Percentiles rank a stretch among this genome's conserved stretches.
phyloP scores from a whole-genome alignment of 2,888 invertebrate genomes.

The Drosophila ustulata region DNA sequence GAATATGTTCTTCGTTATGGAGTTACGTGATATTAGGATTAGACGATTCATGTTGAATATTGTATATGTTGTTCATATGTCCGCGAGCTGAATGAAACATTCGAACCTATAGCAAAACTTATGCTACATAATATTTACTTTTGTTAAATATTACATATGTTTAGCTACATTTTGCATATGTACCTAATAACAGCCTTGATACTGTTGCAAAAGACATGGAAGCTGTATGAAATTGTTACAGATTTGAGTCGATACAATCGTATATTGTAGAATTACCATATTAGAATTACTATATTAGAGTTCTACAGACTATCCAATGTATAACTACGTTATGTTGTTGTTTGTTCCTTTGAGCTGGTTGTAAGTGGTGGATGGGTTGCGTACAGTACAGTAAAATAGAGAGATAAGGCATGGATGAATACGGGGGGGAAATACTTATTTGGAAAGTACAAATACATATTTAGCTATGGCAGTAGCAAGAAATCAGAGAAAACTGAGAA shows the following conservation, averaged over 20 bases:
- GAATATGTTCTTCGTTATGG: slow-evolving; percentile 26
- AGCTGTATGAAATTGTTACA: slow-evolving; percentile 76
- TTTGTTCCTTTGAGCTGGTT: slow-evolving; percentile 16
- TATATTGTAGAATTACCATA: slow-evolving; percentile 20
- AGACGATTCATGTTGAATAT: not conserved
- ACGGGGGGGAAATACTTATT: slow-evolving; percentile 50
- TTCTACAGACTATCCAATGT: slow-evolving; percentile 23
- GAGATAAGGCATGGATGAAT: slow-evolving; percentile 14
- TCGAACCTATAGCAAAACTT: slow-evolving; percentile 42
- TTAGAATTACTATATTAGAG: slow-evolving; percentile 8
- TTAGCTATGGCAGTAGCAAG: slow-evolving; percentile 75
- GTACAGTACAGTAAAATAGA: not conserved
- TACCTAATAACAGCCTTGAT: slow-evolving; percentile 77
- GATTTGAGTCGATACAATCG: slow-evolving; percentile 48
- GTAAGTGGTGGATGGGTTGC: not conserved
- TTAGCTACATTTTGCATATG: slow-evolving; percentile 56
- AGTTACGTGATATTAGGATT: slow-evolving; percentile 3
- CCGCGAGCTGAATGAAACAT: slow-evolving; percentile 48
- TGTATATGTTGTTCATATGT: slow-evolving; percentile 14
- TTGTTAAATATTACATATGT: slow-evolving; percentile 15
- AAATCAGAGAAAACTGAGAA: slow-evolving; percentile 56
- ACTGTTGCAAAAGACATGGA: slow-evolving; percentile 80
- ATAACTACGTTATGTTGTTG: slow-evolving; percentile 48
- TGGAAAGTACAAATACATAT: slow-evolving; percentile 37
- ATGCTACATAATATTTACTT: slow-evolving; percentile 37